Base-by-base conservation (phyloP, 2,113 vertebrate genomes). In the Oreocharis arfaki region DNA sequence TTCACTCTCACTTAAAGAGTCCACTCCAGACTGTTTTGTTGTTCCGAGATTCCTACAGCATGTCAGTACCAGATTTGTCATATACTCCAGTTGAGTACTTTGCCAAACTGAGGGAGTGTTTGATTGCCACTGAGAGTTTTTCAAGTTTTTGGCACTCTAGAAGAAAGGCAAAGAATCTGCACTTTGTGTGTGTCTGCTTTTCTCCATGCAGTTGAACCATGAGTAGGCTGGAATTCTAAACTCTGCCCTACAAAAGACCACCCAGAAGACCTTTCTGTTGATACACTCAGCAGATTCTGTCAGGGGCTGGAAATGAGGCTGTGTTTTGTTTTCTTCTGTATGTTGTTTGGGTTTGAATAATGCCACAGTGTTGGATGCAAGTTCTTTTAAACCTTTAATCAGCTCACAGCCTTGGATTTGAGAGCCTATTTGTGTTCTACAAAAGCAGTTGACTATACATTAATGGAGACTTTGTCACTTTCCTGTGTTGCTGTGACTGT, bases 281-380 rank as follows among this genome's bases (percentile, higher is more conserved):
- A 91, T 93, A 89, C 22, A 82, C 75, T 87, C 82, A 24, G 63
- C 49, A 46, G 78, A 76, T 91, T 92, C 74, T 93, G 70, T 95
- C 93, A 89, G 13, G 59, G 53, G 26, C 74, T 85, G 80, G 89
- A 96, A 89, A 91, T 65, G 84, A 93, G 61, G 22, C 96, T 53
- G 26, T 89, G 91, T 91, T 95, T 87, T 93, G 77, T 80, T 92
- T 95, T 82, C 56, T 32, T 68, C 71, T 85, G 5, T 65, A 18
- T 56, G 64, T 79, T 92, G 81, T 96, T 91, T 87, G 65, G 44
- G 28, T 87, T 95, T 95, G 44, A 91, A 84, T 87, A 88, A 78
- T 89, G 82, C 85, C 81, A 64, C 70, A 41, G 63, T 9, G 23
- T 57, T 94, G 77, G 57, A 59, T 76, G n/a, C 49, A 60, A 85